These are phyloP conservation scores for Eurytoma californica DNA, from an alignment of 2,888 invertebrate species.

Conservation along the genomic window DNA sequence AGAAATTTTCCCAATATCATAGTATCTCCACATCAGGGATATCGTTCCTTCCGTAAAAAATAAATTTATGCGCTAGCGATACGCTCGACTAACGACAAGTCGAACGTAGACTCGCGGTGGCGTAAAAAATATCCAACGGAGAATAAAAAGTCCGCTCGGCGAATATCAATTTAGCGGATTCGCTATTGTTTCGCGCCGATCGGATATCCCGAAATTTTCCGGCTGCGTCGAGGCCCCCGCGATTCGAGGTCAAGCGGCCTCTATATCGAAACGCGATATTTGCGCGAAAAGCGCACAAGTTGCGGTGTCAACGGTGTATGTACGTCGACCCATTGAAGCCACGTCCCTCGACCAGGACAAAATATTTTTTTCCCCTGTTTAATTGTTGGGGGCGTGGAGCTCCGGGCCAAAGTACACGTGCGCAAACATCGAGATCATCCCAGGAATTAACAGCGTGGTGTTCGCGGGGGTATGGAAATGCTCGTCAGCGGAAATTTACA, in stretches of 20 bases:
- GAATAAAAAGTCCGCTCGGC: background rate
- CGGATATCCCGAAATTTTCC: conserved; percentile 45
- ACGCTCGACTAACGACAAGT: background rate
- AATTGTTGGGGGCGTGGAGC: too few species aligned
- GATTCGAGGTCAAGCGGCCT: conserved; percentile 34
- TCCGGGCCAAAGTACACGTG: too few species aligned
- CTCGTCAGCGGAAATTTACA: too few species aligned
- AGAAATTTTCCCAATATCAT: too few species aligned
- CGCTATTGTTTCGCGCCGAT: conserved; percentile 33
- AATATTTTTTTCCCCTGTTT: too few species aligned
- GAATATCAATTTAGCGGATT: conserved; percentile 34
- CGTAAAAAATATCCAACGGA: background rate
- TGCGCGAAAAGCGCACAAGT: conserved; percentile 9
- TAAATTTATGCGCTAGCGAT: conserved; percentile 14
- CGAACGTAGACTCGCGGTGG: too few species aligned
- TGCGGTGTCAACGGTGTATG: conserved; percentile 25
- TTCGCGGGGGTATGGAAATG: too few species aligned
- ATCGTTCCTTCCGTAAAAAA: background rate
- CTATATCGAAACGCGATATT: conserved; percentile 32
- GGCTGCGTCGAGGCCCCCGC: background rate
- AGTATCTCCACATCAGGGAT: too few species aligned
- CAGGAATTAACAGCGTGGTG: too few species aligned
- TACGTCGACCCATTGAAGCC: background rate
- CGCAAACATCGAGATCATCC: too few species aligned
- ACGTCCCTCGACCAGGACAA: too few species aligned